phyloP scores from a whole-genome alignment of 1,140 invertebrate species.

The Venustaconcha ellipsiformis region DNA sequence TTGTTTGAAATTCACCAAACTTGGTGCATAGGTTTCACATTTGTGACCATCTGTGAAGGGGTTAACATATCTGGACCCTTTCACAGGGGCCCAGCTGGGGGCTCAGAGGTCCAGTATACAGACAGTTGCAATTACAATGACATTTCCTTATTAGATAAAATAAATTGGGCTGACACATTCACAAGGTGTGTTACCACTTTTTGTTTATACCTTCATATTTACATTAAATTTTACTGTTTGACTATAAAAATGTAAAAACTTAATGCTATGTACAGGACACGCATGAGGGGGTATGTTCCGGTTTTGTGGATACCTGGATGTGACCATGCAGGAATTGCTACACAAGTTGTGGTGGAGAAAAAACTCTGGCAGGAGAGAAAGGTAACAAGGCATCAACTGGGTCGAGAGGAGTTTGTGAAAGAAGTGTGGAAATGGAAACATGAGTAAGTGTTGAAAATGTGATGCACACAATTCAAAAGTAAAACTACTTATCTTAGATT shows the following conservation, averaged over 20 bases:
- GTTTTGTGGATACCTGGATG: slow-evolving; percentile 98
- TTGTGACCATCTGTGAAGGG: no score
- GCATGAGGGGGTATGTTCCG: slow-evolving; percentile 89
- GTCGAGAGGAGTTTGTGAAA: slow-evolving; percentile 86
- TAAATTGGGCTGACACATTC: not conserved
- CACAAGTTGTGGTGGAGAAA: slow-evolving; percentile 92
- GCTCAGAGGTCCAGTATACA: no score
- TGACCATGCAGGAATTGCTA: slow-evolving; percentile 99
- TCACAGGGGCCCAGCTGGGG: no score
- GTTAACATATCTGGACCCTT: no score
- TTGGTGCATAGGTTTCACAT: not conserved
- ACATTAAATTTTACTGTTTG: not conserved
- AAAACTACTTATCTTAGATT: not conserved
- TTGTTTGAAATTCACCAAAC: not conserved
- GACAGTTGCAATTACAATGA: no score
- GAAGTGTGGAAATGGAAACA: slow-evolving; percentile 98
- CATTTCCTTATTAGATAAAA: not conserved
- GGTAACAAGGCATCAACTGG: slow-evolving; percentile 88
- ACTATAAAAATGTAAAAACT: not conserved
- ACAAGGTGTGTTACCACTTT: not conserved
- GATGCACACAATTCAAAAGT: not conserved
- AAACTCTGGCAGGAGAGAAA: slow-evolving; percentile 70
- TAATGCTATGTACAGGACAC: slow-evolving; percentile 75
- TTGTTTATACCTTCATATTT: no score
- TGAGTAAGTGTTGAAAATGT: slow-evolving; percentile 74